Evolutionary conservation across 2,888 invertebrate species (phyloP), one percentile per base, ranked within the genome.

Genomic region (Neoascia interrupta): DNA sequence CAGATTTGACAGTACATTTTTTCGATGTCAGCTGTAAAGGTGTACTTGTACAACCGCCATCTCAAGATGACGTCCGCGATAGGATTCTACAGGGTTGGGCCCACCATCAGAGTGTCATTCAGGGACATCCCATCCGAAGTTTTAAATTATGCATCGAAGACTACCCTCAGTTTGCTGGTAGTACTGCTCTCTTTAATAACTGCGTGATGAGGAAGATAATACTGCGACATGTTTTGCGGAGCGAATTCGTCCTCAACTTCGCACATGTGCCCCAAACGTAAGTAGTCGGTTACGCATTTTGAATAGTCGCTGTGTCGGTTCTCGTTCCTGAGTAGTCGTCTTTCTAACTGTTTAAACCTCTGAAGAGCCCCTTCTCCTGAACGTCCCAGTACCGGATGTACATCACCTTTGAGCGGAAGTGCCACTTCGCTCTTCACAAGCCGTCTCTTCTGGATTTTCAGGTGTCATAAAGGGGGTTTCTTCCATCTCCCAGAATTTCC

Each of bases 11-110:
- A 26, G 28, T 47, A 47, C 47, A 47, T 47, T 31, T 72, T 75
- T 36, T 58, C 64, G 2, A 82, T 72, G 26, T 82, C 82, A 6
- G 80, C 79, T 5, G 83, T 83, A 8, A 88, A 74, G 6, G 66
- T 75, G 37, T 58, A 61, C 16, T 21, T 36, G 31, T 66, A 43
- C 18, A 19, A 13, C 1, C 31, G 16, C 49, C 49, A 49, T 13
- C 49, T 34, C 18, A 49, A 31, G 19, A 49, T 31, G 19, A 49
- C 13, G n/a, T 19, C 18, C 8, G 19, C 18, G 18, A 49, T 49
- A 19, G 18, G 28, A 5, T 28, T 16, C 18, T 49, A 18, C 6
- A 49, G 18, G n/a, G 49, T 18, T 11, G 49, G 49, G 10, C 81
- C 81, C 8, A 18, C 31, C 15, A 66, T 36, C 11, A 83, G 79